Base-by-base conservation (phyloP, 1,140 invertebrate species). In the Caenorhabditis tropicalis region DNA sequence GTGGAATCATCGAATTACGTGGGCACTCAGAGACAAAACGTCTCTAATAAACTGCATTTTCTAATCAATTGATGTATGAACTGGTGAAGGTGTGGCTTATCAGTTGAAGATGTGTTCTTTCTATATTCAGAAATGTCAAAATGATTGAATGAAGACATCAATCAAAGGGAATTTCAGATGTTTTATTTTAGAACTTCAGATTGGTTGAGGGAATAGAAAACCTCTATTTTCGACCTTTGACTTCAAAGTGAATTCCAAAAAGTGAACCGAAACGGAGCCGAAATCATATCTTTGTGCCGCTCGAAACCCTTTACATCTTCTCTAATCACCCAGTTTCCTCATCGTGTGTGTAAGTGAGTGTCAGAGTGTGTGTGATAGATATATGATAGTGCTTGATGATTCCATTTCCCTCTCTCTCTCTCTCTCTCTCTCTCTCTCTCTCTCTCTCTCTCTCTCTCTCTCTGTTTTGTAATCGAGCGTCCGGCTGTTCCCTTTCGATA, bases 1-100 rank as follows among this genome's bases (percentile, higher is more conserved):
- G n/a, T 39, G 58, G 36, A 43, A 24, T 74, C 65, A 74, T 74
- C 65, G 65, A 43, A 74, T 74, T 43, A 74, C 65, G 65, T 43
- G 12, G 65, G 58, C 53, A 27, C 49, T n/a, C n/a, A 19, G 9
- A n/a, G n/a, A n/a, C n/a, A n/a, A n/a, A n/a, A n/a, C n/a, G n/a
- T n/a, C n/a, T n/a, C n/a, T n/a, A n/a, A n/a, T n/a, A n/a, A n/a
- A n/a, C n/a, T n/a, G n/a, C n/a, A n/a, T n/a, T n/a, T n/a, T n/a
- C n/a, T n/a, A n/a, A n/a, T n/a, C n/a, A n/a, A n/a, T n/a, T n/a
- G n/a, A 15, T 51, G 15, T 19, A 51, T 19, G 15, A 51, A 51
- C n/a, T 19, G 53, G 12, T 43, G 24, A 56, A 56, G 53, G 53
- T 56, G 53, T 27, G 53, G 53, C n/a, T 51, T 16, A 51, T 51